Conservation (phyloP, 2,113 vertebrate species). For the Leptodactylus fuscus region DNA sequence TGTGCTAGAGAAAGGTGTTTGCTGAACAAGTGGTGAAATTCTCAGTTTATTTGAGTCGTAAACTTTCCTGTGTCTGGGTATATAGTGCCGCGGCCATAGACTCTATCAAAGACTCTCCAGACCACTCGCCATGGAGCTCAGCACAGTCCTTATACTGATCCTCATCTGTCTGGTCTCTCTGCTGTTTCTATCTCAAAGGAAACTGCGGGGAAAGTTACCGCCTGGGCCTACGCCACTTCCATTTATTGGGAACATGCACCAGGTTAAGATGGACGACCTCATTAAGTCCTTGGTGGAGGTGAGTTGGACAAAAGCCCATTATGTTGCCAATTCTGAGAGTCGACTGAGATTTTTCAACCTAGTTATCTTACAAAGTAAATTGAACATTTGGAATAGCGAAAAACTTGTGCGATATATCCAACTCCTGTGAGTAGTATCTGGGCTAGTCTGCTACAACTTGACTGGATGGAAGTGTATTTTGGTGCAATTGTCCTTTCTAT, state of each 20-base stretch:
- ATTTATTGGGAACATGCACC: slow-evolving; percentile 61
- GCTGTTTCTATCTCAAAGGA: slow-evolving; percentile 19
- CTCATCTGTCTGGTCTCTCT: background rate
- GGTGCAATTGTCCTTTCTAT: background rate
- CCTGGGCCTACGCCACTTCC: slow-evolving; percentile 58
- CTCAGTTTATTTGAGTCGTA: background rate
- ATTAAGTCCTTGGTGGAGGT: slow-evolving; percentile 58
- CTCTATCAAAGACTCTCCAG: background rate
- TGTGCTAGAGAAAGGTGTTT: slow-evolving; percentile 22
- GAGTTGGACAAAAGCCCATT: slow-evolving; percentile 12
- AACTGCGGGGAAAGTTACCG: background rate
- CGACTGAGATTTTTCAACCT: background rate
- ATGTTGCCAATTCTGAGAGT: background rate
- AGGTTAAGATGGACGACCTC: slow-evolving; percentile 61
- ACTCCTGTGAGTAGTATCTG: background rate
- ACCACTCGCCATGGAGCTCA: slow-evolving; percentile 36
- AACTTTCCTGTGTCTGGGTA: background rate
- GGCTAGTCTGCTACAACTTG: too few relatives aligned
- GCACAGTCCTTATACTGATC: background rate
- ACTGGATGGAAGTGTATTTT: too few relatives aligned
- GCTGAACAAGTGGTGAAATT: slow-evolving; percentile 21
- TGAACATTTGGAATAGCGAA: too few relatives aligned
- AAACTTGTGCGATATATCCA: background rate
- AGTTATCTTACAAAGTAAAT: background rate
- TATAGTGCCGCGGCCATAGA: background rate